Base-by-base conservation (phyloP, 2,797 vertebrate genomes). In the Vespertilio murinus region DNA sequence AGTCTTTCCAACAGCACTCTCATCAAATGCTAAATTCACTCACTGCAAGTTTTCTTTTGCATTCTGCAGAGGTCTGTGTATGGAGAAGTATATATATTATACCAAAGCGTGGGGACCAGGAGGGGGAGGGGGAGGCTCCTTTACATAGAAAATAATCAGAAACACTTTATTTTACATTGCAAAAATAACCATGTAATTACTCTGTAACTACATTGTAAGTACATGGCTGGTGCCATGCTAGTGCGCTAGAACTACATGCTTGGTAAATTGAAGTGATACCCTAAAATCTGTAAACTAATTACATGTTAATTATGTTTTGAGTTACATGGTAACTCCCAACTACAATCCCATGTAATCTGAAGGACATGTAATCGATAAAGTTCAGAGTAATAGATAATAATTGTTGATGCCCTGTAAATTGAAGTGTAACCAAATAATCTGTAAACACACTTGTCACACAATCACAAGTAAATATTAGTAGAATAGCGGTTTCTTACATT, bases 401-500 rank as follows among this genome's bases (percentile, higher is more conserved):
- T 98, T 98, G 97, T 98, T 98, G 97, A 98, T 98, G 98, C 98
- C 98, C 98, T 98, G 98, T 97, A 98, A 98, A 98, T 98, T 97
- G 97, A 98, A 98, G 98, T 98, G 98, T 98, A 98, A 98, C 98
- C 98, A 98, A 98, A 98, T 97, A 97, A 98, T 99, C 99, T 99
- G 99, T 99, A 99, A 99, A 99, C 99, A 99, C 98, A 97, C 99
- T 99, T 99, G 99, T 99, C 99, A 99, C 99, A 99, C 99, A 99
- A 99, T 99, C 99, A 99, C 99, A 98, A 99, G 99, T 99, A 99
- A 98, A 86, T 98, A 98, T 98, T 98, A 98, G 98, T 98, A 98
- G 98, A 98, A 97, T 98, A 98, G 98, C 98, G 97, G 98, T 98
- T 98, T 98, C 98, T 98, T 98, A 98, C 98, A 98, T 98, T 98